Percentiles rank a stretch among this genome's conserved stretches.
These are phyloP conservation scores for Gymnocypris eckloni DNA, from an alignment of 2,797 vertebrate genomes.

Conservation along the genomic window DNA sequence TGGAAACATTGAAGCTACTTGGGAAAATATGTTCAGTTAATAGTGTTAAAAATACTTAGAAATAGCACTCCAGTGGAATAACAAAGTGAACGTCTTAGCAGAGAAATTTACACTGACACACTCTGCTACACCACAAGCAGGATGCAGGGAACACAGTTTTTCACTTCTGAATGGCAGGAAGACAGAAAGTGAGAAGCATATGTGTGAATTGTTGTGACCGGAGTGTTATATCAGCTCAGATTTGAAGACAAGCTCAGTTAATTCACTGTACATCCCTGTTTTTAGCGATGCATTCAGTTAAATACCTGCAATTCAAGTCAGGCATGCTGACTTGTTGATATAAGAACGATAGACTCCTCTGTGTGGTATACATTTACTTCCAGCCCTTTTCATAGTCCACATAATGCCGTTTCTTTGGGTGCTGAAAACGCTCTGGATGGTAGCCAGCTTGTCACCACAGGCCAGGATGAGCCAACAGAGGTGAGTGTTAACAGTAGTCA, in stretches of 20 bases:
- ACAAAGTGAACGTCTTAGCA: neutral
- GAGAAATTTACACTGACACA: neutral
- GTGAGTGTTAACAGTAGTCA: slow-evolving; percentile 59
- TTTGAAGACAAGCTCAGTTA: neutral
- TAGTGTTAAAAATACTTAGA: slow-evolving; percentile 1
- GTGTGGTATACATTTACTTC: slow-evolving; percentile 59
- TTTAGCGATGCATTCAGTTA: slow-evolving; percentile 19
- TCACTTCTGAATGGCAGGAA: slow-evolving; percentile 37
- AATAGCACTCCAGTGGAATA: neutral
- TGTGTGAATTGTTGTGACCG: slow-evolving; percentile 1
- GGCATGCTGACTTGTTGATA: slow-evolving; percentile 38
- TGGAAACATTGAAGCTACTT: neutral
- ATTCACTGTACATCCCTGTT: neutral
- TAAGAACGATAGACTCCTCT: slow-evolving; percentile 12
- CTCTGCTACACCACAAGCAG: neutral
- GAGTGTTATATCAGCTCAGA: neutral
- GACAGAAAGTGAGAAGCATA: slow-evolving; percentile 28
- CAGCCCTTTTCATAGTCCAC: slow-evolving; percentile 83
- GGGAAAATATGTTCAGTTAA: neutral
- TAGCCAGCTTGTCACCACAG: slow-evolving; percentile 79
- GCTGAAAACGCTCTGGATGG: slow-evolving; percentile 81
- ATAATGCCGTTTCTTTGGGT: slow-evolving; percentile 74
- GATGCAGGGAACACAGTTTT: slow-evolving; percentile 3
- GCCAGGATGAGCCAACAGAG: slow-evolving; percentile 70
- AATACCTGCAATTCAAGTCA: slow-evolving; percentile 28